A percentile compares a stretch with the other conserved stretches of the same genome.
Conservation (phyloP, 1,140 invertebrate genomes). For the Ceratina japonica region DNA sequence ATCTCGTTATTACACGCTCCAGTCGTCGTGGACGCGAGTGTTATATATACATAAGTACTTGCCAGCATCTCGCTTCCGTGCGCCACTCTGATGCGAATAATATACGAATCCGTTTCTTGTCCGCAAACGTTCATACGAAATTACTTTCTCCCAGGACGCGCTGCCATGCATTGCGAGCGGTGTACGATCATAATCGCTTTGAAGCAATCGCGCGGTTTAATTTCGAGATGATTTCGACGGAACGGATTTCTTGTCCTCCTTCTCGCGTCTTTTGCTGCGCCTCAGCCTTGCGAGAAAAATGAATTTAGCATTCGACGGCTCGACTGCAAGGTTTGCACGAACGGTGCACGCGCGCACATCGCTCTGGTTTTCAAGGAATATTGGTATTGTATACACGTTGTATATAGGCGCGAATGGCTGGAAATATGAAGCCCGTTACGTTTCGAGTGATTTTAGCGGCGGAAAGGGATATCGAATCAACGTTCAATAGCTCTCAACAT, state of each 20-base stretch:
- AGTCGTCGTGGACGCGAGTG: conserved; percentile 24
- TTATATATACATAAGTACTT: background rate
- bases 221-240: conserved; percentile 21
- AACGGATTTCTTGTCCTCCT: background rate
- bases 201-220: conserved; percentile 9
- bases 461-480: conserved; percentile 3
- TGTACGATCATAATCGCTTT: background rate
- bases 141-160: conserved; percentile 12
- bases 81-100: background rate
- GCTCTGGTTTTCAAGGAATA: background rate
- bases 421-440: background rate
- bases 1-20: conserved; percentile 59
- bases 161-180: background rate
- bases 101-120: conserved; percentile 22
- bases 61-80: background rate
- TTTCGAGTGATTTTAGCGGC: background rate
- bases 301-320: background rate
- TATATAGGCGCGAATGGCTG: background rate
- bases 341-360: too few relatives aligned
- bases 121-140: background rate
- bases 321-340: background rate
- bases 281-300: background rate
- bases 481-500: conserved; percentile 12
- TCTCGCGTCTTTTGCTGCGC: background rate
- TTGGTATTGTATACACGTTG: background rate